Evolutionary conservation across 2,888 invertebrate genomes (phyloP), one percentile per base, ranked within the genome.

Genomic region (Andricus curvator): DNA sequence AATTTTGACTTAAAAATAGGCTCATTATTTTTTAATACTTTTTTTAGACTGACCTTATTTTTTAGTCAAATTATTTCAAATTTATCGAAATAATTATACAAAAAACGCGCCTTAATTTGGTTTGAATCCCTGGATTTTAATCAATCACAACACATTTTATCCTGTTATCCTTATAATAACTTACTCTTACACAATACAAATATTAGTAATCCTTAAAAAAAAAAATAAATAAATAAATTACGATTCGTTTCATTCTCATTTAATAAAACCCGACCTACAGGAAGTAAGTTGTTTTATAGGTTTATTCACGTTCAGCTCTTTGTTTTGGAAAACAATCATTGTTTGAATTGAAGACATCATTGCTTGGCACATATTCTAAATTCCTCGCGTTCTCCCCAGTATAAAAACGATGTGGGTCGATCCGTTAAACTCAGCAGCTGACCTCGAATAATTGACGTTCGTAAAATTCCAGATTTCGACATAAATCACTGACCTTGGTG

Each of bases 381-480:
- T 56, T 74, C 56, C 51, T 48, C n/a, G n/a, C 29, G 33, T 74
- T 70, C 33, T 51, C 1, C 48, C 15, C n/a, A 74, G 33, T 6
- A 33, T 51, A 29, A 56, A 68, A 74, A 74, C 29, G 56, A 51
- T 74, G 33, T 51, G 25, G 70, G 74, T 74, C 33, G 74, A 33
- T 56, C 11, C 56, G 74, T 74, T 29, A 33, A 74, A 51, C 25
- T 25, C 62, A 51, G 33, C 9, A 20, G 33, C 22, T 74, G 33
- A 74, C 74, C 74, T 74, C 56, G n/a, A 56, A 74, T 37, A 74
- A 74, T 74, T 74, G 70, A 37, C 74, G 74, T 56, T 74, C 56
- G 29, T 56, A 74, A 74, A 74, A 74, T 56, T 74, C 33, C n/a
- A 29, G 33, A 74, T 74, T 51, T 56, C 11, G 13, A 70, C 70